A percentile compares a stretch with the other conserved stretches of the same genome.
These are phyloP conservation scores for Dermochelys coriacea DNA, from an alignment of 2,797 vertebrate species.

Conservation along the genomic window DNA sequence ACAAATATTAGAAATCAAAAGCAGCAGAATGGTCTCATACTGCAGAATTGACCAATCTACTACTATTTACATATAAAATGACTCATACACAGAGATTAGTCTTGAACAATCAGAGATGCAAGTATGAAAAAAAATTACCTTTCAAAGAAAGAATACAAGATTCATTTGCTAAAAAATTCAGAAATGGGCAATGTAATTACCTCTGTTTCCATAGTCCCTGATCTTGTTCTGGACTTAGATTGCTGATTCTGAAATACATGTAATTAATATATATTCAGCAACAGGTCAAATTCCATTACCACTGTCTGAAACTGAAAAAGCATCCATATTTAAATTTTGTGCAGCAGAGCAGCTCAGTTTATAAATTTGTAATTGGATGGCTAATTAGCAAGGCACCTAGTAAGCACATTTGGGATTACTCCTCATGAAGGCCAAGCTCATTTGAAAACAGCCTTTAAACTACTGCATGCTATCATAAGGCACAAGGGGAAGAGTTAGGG, in stretches of 20 bases:
- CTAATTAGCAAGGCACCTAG: background rate
- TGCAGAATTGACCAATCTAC: slow-evolving; percentile 50
- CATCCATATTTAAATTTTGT: background rate
- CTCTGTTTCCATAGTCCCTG: slow-evolving; percentile 99
- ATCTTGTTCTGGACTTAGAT: slow-evolving; percentile 96
- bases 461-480: background rate
- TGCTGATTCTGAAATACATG: slow-evolving; percentile 89
- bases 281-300: background rate
- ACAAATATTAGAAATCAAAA: slow-evolving; percentile 74
- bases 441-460: background rate
- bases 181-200: slow-evolving; percentile 79
- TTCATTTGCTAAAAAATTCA: slow-evolving; percentile 21
- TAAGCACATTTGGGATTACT: background rate
- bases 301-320: background rate
- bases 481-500: background rate
- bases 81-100: slow-evolving; percentile 52
- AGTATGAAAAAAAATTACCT: background rate
- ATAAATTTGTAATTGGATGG: background rate
- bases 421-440: background rate
- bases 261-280: slow-evolving; percentile 51
- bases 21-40: slow-evolving; percentile 44
- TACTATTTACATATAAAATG: slow-evolving; percentile 52
- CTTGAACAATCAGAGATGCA: slow-evolving; percentile 41
- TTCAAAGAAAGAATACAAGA: slow-evolving; percentile 28
- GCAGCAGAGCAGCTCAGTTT: background rate